These are phyloP conservation scores for Leptopilina clavipes DNA, from an alignment of 1,140 invertebrate species.

Conservation along the genomic window DNA sequence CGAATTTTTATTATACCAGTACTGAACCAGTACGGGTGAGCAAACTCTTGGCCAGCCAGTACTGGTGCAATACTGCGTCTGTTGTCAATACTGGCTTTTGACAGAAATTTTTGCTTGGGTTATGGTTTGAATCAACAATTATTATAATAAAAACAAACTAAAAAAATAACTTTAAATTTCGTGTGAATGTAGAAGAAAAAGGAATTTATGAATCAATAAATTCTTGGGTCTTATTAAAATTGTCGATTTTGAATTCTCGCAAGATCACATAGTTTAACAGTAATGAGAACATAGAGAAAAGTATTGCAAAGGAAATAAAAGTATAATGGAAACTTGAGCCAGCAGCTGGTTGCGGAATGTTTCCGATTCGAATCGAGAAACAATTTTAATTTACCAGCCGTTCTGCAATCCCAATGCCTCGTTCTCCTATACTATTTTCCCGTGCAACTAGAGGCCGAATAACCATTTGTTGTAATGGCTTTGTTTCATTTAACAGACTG, in stretches of 20 bases:
- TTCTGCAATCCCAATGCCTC: constrained; percentile 45
- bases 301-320: background rate
- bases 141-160: too few relatives aligned
- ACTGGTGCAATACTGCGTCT: too few relatives aligned
- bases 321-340: constrained; percentile 46
- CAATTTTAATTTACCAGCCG: constrained; percentile 66
- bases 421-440: constrained; percentile 36
- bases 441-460: constrained; percentile 56
- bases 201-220: too few relatives aligned
- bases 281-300: background rate
- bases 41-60: too few relatives aligned
- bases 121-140: too few relatives aligned
- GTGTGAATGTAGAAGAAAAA: too few relatives aligned
- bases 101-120: too few relatives aligned
- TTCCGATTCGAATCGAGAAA: constrained; percentile 64
- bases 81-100: too few relatives aligned
- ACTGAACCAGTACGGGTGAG: too few relatives aligned
- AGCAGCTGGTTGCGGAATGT: constrained; percentile 54
- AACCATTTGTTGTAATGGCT: constrained; percentile 69
- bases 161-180: too few relatives aligned
- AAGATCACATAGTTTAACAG: background rate
- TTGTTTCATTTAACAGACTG: constrained; percentile 69
- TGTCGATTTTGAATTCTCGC: background rate
- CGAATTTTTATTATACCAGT: too few relatives aligned
- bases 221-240: too few relatives aligned